Base-by-base conservation (phyloP, 2,797 vertebrate species). In the Octomys mimax region DNA sequence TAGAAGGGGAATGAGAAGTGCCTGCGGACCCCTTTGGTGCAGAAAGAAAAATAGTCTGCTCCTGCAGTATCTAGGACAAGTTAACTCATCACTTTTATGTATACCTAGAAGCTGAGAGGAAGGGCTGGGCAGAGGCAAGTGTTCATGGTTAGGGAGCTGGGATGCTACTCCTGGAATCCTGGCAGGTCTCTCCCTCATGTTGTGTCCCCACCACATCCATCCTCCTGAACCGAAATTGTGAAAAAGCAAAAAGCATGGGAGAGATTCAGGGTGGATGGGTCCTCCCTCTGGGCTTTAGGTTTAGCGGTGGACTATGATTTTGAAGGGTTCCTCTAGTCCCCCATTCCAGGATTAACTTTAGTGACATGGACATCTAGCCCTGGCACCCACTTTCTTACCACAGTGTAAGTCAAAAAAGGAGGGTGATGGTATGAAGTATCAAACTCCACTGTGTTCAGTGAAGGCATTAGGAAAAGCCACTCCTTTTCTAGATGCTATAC, bases 111-210 rank as follows among this genome's bases (percentile, higher is more conserved):
- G 71, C 4, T 18, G 57, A 26, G 12, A 62, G 11, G 26, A 10
- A 21, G 39, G 8, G 14, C 0, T 9, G 64, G 6, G 9, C 2
- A 6, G 0, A 19, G 39, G 21, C 28, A 73, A 57, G 14, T 0
- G 0, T 26, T 5, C 68, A 26, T 22, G 81, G 33, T 36, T 24
- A 42, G 14, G 52, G 21, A 49, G 28, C 21, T 13, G 7, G n/a
- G 39, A 3, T 68, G 59, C 7, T 12, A 33, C 78, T n/a, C 88
- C 22, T 11, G 64, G 62, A 79, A 36, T 77, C 71, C 36, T 0
- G 28, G 42, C 24, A 89, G 46, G 42, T 13, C 22, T 2, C 2
- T 13, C 33, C 21, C 42, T 68, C 5, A 10, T 9, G 16, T 0
- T 70, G 11, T 22, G 28, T 57, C 28, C 57, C 24, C 16, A 54